These are phyloP conservation scores for Cotesia congregata DNA, from an alignment of 2,888 invertebrate genomes.

Conservation along the genomic window DNA sequence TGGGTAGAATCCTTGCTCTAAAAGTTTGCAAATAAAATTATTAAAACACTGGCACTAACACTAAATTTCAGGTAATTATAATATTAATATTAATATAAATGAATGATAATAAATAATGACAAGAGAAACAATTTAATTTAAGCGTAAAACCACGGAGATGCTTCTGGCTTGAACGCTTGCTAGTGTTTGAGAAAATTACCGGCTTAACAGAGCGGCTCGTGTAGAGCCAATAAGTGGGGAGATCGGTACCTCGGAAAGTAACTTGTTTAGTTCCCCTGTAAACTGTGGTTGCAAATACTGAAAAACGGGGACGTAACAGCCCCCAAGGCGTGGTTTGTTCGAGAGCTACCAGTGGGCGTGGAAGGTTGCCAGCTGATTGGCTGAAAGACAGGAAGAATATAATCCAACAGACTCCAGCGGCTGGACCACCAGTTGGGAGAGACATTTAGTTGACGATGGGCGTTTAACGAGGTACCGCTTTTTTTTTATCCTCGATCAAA, in stretches of 20 bases:
- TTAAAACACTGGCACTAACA: conserved; percentile 7
- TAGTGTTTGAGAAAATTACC: conserved; percentile 70
- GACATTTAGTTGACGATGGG: conserved; percentile 62
- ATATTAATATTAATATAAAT: no score
- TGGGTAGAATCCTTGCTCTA: no score
- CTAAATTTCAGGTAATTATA: background rate
- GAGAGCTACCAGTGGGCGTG: conserved; percentile 27
- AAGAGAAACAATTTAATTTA: background rate
- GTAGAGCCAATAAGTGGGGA: conserved; percentile 54
- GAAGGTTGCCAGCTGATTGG: conserved; percentile 35
- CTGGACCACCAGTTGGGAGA: conserved; percentile 48
- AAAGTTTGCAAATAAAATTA: background rate
- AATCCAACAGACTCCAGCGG: conserved; percentile 33
- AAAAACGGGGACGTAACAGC: conserved; percentile 34
- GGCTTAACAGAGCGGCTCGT: conserved; percentile 64
- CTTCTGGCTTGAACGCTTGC: conserved; percentile 68
- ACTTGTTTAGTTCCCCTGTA: conserved; percentile 22
- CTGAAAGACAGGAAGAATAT: conserved; percentile 19
- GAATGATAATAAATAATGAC: conserved; percentile 1
- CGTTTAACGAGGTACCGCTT: conserved; percentile 55
- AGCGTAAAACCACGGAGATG: conserved; percentile 53
- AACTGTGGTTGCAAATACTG: conserved; percentile 11
- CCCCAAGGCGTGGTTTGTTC: conserved; percentile 34
- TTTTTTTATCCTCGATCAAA: conserved; percentile 66
- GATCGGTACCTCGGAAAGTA: conserved; percentile 19